These are phyloP conservation scores for Tetramorium bicarinatum DNA, from an alignment of 2,888 invertebrate species.

Conservation along the genomic window DNA sequence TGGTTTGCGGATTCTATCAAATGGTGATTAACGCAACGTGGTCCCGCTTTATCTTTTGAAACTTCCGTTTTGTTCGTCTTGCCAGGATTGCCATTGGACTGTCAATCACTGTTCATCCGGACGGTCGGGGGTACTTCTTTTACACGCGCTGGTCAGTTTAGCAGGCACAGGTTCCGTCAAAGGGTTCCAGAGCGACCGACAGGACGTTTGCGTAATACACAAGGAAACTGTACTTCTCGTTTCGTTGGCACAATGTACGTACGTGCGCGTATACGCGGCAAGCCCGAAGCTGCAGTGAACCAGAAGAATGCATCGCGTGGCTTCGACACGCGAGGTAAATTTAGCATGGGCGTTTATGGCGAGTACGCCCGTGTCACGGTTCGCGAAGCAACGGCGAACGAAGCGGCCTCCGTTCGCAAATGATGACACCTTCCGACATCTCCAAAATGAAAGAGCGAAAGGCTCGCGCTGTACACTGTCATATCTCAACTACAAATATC, in stretches of 20 bases:
- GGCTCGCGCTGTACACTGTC: not conserved
- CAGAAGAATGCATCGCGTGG: not conserved
- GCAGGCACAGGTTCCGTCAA: not conserved
- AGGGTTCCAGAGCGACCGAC: not conserved
- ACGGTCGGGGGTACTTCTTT: not conserved
- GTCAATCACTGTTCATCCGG: not conserved
- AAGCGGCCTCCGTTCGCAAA: not conserved
- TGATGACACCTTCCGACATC: not conserved
- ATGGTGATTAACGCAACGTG: not conserved
- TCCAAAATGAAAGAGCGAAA: constrained; percentile 1
- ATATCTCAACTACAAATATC: constrained; percentile 7
- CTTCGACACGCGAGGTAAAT: constrained; percentile 30
- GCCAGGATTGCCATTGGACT: not conserved
- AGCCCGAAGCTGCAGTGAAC: not conserved
- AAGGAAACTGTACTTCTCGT: not conserved
- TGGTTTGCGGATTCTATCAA: not conserved
- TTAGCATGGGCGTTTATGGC: constrained; percentile 22
- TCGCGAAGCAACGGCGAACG: not conserved
- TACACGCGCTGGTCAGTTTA: not conserved
- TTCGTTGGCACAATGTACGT: not conserved
- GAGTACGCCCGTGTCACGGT: constrained; percentile 30
- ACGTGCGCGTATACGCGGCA: not conserved
- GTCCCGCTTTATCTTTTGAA: not conserved
- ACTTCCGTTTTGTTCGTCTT: not conserved
- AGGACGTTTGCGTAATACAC: not conserved